Evolutionary conservation across 2,797 vertebrate genomes (phyloP).

Genomic region (Poliocrania exsul): DNA sequence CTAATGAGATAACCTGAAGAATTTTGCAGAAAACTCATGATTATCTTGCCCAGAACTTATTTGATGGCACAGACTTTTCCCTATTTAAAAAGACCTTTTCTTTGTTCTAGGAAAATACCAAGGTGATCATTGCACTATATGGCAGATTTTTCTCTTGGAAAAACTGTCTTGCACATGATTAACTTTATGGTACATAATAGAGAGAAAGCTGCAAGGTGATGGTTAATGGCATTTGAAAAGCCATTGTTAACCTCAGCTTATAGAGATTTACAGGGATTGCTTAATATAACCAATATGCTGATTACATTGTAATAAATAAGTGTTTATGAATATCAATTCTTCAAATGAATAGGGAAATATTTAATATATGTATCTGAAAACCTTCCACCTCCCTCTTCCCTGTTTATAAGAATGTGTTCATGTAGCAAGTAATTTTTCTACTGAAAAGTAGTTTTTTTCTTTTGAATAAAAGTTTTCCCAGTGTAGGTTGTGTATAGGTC

Average conservation of each 20-base stretch:
- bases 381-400: not conserved
- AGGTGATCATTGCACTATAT: slow-evolving; percentile 59
- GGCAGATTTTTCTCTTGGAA: slow-evolving; percentile 68
- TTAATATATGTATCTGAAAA: not conserved
- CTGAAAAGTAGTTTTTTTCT: not conserved
- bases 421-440: not conserved
- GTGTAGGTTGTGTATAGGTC: not conserved
- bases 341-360: not conserved
- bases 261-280: slow-evolving; percentile 40
- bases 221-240: slow-evolving; percentile 70
- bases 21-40: not conserved
- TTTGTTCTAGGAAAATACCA: slow-evolving; percentile 70
- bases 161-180: slow-evolving; percentile 69
- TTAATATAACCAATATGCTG: slow-evolving; percentile 64
- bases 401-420: not conserved
- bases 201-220: slow-evolving; percentile 70
- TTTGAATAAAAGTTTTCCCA: not conserved
- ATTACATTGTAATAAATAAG: slow-evolving; percentile 45
- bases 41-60: slow-evolving; percentile 34
- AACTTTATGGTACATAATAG: slow-evolving; percentile 66
- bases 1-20: slow-evolving; percentile 7
- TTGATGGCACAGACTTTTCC: slow-evolving; percentile 34
- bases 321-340: slow-evolving; percentile 30
- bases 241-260: slow-evolving; percentile 49
- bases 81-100: slow-evolving; percentile 66